Percentiles rank a stretch among this genome's conserved stretches.
phyloP scores from a whole-genome alignment of 2,797 vertebrate species.

The Sparidentex hasta region DNA sequence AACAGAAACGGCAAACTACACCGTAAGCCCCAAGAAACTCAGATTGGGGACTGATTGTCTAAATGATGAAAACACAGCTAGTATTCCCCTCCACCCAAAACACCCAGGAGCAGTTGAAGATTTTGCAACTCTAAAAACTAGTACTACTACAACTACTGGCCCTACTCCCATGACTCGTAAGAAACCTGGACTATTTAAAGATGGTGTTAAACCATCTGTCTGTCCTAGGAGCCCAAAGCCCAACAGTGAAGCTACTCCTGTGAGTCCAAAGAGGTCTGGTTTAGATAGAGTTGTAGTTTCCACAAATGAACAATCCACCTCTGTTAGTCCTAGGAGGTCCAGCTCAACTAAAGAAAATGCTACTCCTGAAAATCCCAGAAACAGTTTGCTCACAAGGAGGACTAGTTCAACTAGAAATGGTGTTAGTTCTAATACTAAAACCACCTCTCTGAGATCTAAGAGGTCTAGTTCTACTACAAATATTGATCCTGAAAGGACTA shows the following conservation, averaged over 20 bases:
- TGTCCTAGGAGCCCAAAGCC: neutral
- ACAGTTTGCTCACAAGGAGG: neutral
- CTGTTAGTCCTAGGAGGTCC: neutral
- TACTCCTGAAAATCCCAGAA: neutral
- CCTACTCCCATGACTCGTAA: neutral
- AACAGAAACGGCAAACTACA: neutral
- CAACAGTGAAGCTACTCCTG: neutral
- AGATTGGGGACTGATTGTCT: conserved; percentile 10
- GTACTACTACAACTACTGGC: neutral
- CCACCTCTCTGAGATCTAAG: neutral
- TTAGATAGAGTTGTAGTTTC: neutral
- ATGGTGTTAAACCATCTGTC: neutral
- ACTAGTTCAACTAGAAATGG: neutral
- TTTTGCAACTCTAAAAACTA: neutral
- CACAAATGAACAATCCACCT: neutral
- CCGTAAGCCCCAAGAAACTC: conserved; percentile 13
- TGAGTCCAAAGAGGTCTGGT: neutral
- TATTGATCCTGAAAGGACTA: neutral
- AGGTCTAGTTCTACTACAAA: conserved; percentile 10
- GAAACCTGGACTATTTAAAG: conserved; percentile 22
- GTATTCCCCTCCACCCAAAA: neutral
- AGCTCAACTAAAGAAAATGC: neutral
- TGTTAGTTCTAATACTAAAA: neutral
- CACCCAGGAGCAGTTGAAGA: conserved; percentile 3
- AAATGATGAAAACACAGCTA: neutral